Base-by-base conservation (phyloP, 2,888 invertebrate species). In the Chymomyza caudatula region DNA sequence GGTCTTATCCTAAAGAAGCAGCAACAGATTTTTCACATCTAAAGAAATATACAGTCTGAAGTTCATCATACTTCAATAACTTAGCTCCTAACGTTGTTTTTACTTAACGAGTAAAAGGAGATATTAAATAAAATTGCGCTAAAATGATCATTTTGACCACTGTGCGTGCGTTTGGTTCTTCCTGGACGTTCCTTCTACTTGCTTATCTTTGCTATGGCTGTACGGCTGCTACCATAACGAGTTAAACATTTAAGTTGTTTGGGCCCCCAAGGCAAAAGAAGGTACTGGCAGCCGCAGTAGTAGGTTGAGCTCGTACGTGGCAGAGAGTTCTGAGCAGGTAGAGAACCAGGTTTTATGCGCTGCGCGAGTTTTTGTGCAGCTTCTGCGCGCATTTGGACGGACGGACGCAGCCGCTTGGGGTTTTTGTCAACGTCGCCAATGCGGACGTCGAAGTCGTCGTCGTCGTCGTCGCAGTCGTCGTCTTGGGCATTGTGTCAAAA, bases 331-430 rank as follows among this genome's bases (percentile, higher is more conserved):
- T 13, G 52, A 52, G 52, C 20, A 13, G 19, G 17, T 37, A 37
- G 29, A 37, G 29, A 37, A 11, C 29, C 47, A 25, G 56, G 69
- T 68, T 66, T 69, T 69, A 17, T 20, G 73, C 62, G 65, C 63
- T 71, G 57, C 66, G 67, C 78, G 67, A 78, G 77, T 77, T 78
- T 78, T 81, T 79, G 78, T 75, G 81, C 78, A 79, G 81, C 78
- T 79, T 81, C 78, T 79, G 78, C 78, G 81, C 74, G 78, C 78
- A 78, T 78, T 80, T 69, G 64, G 65, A 56, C 59, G 67, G 67
- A 49, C 51, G 53, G 60, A 54, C 22, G 59, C 15, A n/a, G 55
- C 65, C 65, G 65, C 67, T 51, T 55, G 15, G 71, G 60, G 67
- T 63, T 65, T 72, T 72, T 73, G 72, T 73, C 72, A 73, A 73